These are phyloP conservation scores for Drosophila bifasciata DNA, from an alignment of 1,140 invertebrate genomes.

Conservation along the genomic window DNA sequence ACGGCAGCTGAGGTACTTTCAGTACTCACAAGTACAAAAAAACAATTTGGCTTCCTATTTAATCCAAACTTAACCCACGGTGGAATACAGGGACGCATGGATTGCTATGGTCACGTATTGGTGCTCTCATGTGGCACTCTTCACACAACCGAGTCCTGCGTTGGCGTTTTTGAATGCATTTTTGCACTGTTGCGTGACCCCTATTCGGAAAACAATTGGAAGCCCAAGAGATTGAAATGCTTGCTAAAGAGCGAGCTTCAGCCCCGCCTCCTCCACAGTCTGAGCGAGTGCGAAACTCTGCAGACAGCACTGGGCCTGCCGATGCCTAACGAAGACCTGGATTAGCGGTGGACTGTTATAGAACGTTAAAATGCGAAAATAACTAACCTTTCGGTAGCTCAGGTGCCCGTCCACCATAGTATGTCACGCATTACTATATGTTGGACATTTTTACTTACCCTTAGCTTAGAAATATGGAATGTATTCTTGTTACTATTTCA, in stretches of 20 bases:
- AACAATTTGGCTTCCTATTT: slow-evolving; percentile 85
- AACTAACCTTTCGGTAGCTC: too few species aligned
- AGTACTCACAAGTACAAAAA: slow-evolving; percentile 40
- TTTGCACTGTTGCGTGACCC: slow-evolving; percentile 87
- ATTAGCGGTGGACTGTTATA: slow-evolving; percentile 12
- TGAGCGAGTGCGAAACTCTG: slow-evolving; percentile 51
- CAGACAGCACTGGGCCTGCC: slow-evolving; percentile 55
- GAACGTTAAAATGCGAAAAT: too few species aligned
- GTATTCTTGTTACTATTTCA: background rate
- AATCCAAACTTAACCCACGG: slow-evolving; percentile 86
- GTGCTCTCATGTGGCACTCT: slow-evolving; percentile 87
- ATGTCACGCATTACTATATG: background rate
- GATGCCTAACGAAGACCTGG: slow-evolving; percentile 41
- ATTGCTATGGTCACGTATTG: slow-evolving; percentile 87
- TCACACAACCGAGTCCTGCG: slow-evolving; percentile 85
- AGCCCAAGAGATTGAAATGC: slow-evolving; percentile 85
- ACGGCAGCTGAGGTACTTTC: slow-evolving; percentile 45
- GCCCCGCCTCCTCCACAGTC: slow-evolving; percentile 52
- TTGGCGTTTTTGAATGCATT: slow-evolving; percentile 88
- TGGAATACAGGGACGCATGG: slow-evolving; percentile 85
- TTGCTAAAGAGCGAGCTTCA: slow-evolving; percentile 73
- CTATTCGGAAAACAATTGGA: slow-evolving; percentile 86
- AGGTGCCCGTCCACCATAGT: background rate
- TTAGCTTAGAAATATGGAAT: too few species aligned
- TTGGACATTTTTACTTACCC: background rate